Conservation (phyloP, 2,888 invertebrate genomes). For the Himalopsyche anomala region DNA sequence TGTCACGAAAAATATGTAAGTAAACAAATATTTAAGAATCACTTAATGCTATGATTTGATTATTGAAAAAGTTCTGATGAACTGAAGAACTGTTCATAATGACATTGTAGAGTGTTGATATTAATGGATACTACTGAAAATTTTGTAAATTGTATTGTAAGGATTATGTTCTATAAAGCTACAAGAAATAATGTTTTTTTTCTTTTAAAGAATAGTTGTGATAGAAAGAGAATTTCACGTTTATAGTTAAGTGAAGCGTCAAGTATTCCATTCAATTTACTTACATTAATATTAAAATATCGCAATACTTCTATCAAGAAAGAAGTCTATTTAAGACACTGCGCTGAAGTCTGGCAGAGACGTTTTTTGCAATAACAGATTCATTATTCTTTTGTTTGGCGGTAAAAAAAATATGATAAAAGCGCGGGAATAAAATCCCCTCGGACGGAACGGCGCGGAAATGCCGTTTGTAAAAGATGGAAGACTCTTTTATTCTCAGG, state of each 20-base stretch:
- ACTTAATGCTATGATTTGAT: no score
- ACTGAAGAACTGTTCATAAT: no score
- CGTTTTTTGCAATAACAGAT: slow-evolving; percentile 56
- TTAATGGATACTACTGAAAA: no score
- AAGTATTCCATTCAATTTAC: slow-evolving; percentile 2
- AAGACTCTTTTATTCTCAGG: slow-evolving; percentile 39
- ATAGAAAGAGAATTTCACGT: neutral
- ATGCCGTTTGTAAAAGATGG: slow-evolving; percentile 45
- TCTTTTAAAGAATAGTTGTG: neutral
- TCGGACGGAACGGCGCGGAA: slow-evolving; percentile 47
- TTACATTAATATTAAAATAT: slow-evolving; percentile 36
- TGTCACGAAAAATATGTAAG: no score
- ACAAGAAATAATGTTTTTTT: neutral
- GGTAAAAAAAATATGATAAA: slow-evolving; percentile 56
- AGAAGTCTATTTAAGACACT: slow-evolving; percentile 50
- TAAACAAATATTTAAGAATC: no score
- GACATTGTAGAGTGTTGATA: no score
- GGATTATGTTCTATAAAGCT: no score
- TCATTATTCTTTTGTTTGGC: slow-evolving; percentile 60
- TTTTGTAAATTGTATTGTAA: no score
- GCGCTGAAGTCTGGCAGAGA: slow-evolving; percentile 29
- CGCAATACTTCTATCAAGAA: slow-evolving; percentile 27
- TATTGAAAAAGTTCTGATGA: no score
- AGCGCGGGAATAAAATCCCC: slow-evolving; percentile 52
- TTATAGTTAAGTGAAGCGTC: neutral